Evolutionary conservation across 2,113 vertebrate genomes (phyloP).

Genomic region (Gopherus evgoodei): DNA sequence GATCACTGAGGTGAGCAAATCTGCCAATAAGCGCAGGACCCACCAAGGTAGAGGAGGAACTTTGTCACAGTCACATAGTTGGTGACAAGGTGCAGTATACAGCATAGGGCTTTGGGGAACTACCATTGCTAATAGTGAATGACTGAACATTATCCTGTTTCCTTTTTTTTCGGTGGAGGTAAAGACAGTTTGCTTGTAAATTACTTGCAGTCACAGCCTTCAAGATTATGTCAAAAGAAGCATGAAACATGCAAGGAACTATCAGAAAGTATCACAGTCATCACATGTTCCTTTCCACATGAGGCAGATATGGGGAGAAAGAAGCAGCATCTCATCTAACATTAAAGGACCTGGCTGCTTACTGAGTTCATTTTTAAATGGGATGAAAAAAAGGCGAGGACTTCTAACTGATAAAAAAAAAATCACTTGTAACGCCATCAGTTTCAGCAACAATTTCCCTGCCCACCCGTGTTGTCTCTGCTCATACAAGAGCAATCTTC

Average conservation of each 20-base stretch:
- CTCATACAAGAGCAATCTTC: not conserved
- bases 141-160: not conserved
- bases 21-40: too few relatives aligned
- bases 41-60: too few relatives aligned
- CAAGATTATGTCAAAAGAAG: not conserved
- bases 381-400: not conserved
- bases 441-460: not conserved
- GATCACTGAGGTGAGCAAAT: too few relatives aligned
- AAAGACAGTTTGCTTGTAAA: not conserved
- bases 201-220: not conserved
- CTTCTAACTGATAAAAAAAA: not conserved
- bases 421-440: not conserved
- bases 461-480: not conserved
- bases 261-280: not conserved
- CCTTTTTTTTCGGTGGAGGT: not conserved
- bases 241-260: not conserved
- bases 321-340: not conserved
- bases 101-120: not conserved
- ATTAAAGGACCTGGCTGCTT: not conserved
- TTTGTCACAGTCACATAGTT: too few relatives aligned
- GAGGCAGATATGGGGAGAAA: not conserved
- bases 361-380: not conserved
- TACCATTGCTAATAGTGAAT: not conserved
- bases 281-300: not conserved
- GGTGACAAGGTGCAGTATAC: not conserved